Evolutionary conservation across 1,140 invertebrate species (phyloP), one percentile per base, ranked within the genome.

Genomic region (Cyrtorhinus lividipennis): DNA sequence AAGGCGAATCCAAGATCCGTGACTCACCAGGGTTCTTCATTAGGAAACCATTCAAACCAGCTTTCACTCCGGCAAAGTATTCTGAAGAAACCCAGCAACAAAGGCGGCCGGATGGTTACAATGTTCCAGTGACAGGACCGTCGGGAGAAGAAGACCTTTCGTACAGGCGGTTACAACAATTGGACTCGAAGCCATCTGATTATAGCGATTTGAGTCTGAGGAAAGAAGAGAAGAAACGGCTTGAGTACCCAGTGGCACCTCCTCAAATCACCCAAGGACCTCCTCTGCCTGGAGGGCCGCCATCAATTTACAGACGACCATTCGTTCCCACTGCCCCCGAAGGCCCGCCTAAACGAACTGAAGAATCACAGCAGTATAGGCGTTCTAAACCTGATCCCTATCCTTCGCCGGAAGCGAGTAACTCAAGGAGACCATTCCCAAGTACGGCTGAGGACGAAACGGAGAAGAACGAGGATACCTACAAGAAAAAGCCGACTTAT

Each of bases 301-400:
- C 25, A 30, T 44, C 30, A 26, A 46, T 38, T 23, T 38, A 58
- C 60, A 62, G 56, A 61, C 30, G 53, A 48, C 65, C 56, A 24
- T 46, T 22, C 30, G 38, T 24, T n/a, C 30, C 30, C 10, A 45
- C 45, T 44, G 59, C 45, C 15, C 60, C 30, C 25, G 62, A 64
- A 27, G 56, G n/a, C 30, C 30, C 27, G 13, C 22, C 38, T 48
- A 24, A n/a, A 24, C 46, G 46, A 30, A 56, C 48, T 46, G 27
- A 56, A 38, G 25, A 59, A 58, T n/a, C 22, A n/a, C 53, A 62
- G 57, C n/a, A n/a, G n/a, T 5, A 27, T 26, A 59, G 27, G 24
- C 2, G 24, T 18, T 10, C 27, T 18, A 59, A 59, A 2, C 24
- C n/a, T 18, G 24, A 26, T 59, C 58, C 24, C n/a, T 27, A 18